Percentiles rank a stretch among this genome's conserved stretches.
Evolutionary conservation across 37 sponge, comb jelly and placozoan species (phyloP).

Genomic region (Hormiphora californensis): DNA sequence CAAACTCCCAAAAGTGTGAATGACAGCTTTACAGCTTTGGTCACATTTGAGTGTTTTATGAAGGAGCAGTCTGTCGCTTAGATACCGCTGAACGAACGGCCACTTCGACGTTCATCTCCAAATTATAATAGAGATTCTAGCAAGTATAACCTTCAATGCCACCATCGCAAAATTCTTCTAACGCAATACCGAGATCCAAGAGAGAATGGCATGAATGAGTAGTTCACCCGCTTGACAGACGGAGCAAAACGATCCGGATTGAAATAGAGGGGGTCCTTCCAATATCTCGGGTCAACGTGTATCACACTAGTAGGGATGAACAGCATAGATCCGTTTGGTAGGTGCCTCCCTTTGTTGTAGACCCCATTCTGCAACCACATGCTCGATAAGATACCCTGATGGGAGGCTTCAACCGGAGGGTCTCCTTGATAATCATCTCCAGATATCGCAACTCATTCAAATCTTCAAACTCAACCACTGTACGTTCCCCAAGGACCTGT

Average conservation of each 20-base stretch:
- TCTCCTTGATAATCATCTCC: slow-evolving; percentile 44
- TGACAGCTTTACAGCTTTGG: too few species aligned
- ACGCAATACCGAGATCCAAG: neutral
- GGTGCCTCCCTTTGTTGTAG: neutral
- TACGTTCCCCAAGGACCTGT: neutral
- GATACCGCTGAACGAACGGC: too few species aligned
- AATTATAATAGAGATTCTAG: neutral
- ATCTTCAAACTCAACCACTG: neutral
- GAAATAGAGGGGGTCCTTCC: neutral
- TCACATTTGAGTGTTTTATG: too few species aligned
- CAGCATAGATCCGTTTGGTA: neutral
- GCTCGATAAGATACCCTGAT: neutral
- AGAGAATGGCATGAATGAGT: slow-evolving; percentile 23
- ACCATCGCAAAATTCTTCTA: slow-evolving; percentile 32
- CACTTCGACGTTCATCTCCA: too few species aligned
- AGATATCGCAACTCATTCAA: neutral
- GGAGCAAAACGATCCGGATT: neutral
- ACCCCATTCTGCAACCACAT: neutral
- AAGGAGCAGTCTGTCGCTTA: too few species aligned
- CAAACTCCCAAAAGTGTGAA: too few species aligned
- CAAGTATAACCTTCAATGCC: neutral
- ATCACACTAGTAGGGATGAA: neutral
- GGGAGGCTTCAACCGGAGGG: neutral
- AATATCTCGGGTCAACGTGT: neutral
- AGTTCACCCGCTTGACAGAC: neutral